phyloP scores from a whole-genome alignment of 2,888 invertebrate species.

The Stenoptilia bipunctidactyla region DNA sequence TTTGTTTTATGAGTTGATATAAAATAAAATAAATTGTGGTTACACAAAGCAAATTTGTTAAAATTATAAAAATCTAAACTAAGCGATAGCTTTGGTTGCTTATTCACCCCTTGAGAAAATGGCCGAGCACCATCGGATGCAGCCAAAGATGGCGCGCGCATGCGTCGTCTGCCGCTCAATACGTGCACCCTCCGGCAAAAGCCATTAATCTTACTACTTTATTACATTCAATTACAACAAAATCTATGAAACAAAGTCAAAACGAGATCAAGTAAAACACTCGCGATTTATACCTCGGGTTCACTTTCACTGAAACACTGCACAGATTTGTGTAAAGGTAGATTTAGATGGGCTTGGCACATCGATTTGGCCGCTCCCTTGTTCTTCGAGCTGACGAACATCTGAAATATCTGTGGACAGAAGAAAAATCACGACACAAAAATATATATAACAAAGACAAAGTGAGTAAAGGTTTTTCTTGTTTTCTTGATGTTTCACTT shows the following conservation, averaged over 20 bases:
- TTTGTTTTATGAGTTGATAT: too few species aligned
- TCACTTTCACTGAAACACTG: constrained; percentile 21
- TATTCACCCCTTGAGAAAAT: constrained; percentile 46
- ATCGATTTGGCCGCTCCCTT: constrained; percentile 14
- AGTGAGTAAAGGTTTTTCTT: background rate
- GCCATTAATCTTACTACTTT: constrained; percentile 31
- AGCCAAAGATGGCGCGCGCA: constrained; percentile 56
- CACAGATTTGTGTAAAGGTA: constrained; percentile 13
- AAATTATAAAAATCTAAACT: too few species aligned
- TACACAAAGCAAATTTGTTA: too few species aligned
- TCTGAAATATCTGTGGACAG: constrained; percentile 24
- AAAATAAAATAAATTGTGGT: too few species aligned
- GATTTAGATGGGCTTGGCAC: constrained; percentile 5
- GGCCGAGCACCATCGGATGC: constrained; percentile 42
- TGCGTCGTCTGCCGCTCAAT: constrained; percentile 60
- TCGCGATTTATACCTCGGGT: background rate
- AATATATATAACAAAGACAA: background rate
- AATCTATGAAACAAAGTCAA: background rate
- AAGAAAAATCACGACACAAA: constrained; percentile 19
- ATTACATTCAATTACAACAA: constrained; percentile 4
- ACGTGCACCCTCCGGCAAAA: constrained; percentile 50
- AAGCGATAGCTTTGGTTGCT: constrained; percentile 20
- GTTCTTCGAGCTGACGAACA: constrained; percentile 9
- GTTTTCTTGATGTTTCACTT: background rate
- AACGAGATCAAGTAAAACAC: background rate